Evolutionary conservation across 2,888 invertebrate species (phyloP), one percentile per base, ranked within the genome.

Genomic region (Pachydiplax longipennis): DNA sequence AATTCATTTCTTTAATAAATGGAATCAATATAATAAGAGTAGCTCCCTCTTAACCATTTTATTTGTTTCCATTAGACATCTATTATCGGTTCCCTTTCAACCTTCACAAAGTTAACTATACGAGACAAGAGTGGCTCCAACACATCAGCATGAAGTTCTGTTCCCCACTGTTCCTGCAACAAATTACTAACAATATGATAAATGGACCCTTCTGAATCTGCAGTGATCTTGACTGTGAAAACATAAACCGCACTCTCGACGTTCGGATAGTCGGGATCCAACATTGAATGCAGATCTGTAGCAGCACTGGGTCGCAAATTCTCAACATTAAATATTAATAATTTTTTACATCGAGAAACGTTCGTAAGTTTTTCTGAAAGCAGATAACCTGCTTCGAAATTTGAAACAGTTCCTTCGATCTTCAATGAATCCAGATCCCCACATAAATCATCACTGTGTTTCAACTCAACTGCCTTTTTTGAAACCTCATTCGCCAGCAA

Each of bases 201-300:
- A 8, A 61, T 61, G 35, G 58, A 61, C n/a, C 37, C 13, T 31
- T 92, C 91, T 2, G 92, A 91, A 90, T 92, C 92, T 25, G 92
- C 92, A 65, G 93, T 92, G 2, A 94, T 92, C 91, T 94, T 93
- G 80, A 95, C 93, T 5, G 94, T 95, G 91, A 95, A 94, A 90
- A 95, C 93, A 92, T 94, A 94, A 58, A 95, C 92, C 25, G 94
- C 94, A 90, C 93, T 93, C 83, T 92, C 91, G 15, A 95, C 94
- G 53, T 94, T 91, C 15, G 96, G 95, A 91, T 93, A 94, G 81
- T 94, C 91, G 48, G 94, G 94, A 92, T 96, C 96, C 92, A 96
- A 96, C 92, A 96, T 94, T 91, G 94, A 93, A 92, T 96, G 96
- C 92, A 96, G 94, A 4, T 95, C 95, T 92, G 94, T 94, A 1